Evolutionary conservation across 2,113 vertebrate genomes (phyloP).

Genomic region (Tiliqua scincoides): DNA sequence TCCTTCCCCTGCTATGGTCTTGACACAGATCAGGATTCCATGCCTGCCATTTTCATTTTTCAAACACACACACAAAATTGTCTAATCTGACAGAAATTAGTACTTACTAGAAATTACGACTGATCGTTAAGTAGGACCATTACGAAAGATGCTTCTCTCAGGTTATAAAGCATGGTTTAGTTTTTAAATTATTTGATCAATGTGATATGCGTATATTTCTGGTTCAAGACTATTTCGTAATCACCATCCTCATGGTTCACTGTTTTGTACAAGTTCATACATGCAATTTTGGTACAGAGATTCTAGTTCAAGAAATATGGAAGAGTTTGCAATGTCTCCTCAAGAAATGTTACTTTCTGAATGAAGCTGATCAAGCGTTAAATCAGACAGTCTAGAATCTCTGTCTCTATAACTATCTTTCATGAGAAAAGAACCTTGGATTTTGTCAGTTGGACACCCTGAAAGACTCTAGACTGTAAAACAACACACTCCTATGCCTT

Average conservation of each 20-base stretch:
- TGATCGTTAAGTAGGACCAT: not conserved
- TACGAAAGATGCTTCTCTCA: not conserved
- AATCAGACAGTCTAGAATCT: not conserved
- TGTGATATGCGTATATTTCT: not conserved
- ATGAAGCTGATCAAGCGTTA: not conserved
- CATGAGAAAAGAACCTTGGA: not conserved
- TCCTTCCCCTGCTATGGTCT: too few species aligned
- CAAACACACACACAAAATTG: too few species aligned
- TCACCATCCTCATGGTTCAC: too few species aligned
- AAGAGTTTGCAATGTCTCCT: not conserved
- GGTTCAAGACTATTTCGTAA: not conserved
- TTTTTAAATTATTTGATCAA: not conserved
- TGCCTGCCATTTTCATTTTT: too few species aligned
- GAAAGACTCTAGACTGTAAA: not conserved
- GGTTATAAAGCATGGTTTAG: not conserved
- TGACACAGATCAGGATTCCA: too few species aligned
- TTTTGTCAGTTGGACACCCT: not conserved
- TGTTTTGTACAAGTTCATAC: too few species aligned
- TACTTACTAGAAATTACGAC: not conserved
- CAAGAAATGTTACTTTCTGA: not conserved
- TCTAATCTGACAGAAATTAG: too few species aligned
- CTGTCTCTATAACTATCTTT: not conserved
- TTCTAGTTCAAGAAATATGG: not conserved
- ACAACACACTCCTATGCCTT: not conserved
- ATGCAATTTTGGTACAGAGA: too few species aligned